These are phyloP conservation scores for Chaetophractus vellerosus DNA, from an alignment of 2,797 vertebrate species.

Conservation along the genomic window DNA sequence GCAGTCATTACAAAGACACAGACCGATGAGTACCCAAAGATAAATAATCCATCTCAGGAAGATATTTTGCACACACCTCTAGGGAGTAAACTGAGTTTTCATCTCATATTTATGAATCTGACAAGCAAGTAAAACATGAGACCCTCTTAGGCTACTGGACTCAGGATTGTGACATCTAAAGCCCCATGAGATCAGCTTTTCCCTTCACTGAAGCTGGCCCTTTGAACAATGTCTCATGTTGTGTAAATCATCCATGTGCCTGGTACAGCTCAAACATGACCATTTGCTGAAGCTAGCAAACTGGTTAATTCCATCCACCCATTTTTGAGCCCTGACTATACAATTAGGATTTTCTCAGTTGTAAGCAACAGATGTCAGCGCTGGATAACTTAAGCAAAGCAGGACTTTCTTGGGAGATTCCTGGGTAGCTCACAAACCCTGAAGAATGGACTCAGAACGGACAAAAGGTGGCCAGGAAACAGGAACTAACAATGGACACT, in stretches of 20 bases:
- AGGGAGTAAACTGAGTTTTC: background rate
- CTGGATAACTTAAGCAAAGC: background rate
- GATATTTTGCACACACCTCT: background rate
- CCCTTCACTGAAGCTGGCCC: background rate
- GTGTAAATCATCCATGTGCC: background rate
- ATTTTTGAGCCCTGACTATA: background rate
- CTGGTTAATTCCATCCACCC: background rate
- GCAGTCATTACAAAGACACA: background rate
- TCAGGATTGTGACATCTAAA: background rate
- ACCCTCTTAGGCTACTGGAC: background rate
- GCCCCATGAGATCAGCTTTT: background rate
- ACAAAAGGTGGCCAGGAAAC: background rate
- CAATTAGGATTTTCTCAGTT: background rate
- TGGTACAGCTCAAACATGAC: background rate
- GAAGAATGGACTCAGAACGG: background rate
- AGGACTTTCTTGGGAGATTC: background rate
- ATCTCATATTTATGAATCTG: constrained; percentile 48
- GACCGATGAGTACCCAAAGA: background rate
- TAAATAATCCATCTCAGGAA: background rate
- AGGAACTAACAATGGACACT: too few species aligned
- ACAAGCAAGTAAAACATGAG: constrained; percentile 52
- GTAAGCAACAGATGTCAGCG: background rate
- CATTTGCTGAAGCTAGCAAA: constrained; percentile 8
- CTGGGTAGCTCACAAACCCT: background rate
- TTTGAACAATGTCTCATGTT: background rate